These are phyloP conservation scores for Masticophis lateralis DNA, from an alignment of 2,797 vertebrate genomes.

Conservation along the genomic window DNA sequence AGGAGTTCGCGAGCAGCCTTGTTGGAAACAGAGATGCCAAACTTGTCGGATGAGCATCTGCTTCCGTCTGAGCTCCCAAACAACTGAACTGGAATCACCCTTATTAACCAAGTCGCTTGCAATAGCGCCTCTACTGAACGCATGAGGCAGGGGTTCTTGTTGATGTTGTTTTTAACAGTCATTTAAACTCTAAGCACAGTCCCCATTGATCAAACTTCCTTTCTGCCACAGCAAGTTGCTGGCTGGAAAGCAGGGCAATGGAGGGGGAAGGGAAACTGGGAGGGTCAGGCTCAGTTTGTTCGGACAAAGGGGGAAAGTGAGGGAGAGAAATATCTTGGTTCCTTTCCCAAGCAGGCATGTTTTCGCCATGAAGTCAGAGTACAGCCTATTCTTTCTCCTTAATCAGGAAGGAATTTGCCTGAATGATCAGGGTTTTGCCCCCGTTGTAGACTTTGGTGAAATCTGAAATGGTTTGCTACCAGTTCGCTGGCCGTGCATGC, in stretches of 20 bases:
- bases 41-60: neutral
- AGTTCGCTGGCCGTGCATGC: too few species aligned
- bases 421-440: neutral
- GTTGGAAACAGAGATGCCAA: neutral
- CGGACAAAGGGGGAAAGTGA: rapidly evolving
- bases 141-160: rapidly evolving
- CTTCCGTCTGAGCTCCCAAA: constrained; percentile 7
- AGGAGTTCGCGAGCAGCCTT: neutral
- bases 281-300: constrained; percentile 8
- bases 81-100: constrained; percentile 60
- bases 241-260: neutral
- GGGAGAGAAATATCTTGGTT: rapidly evolving
- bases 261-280: neutral
- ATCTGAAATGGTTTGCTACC: too few species aligned
- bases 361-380: constrained; percentile 7
- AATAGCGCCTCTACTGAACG: constrained; percentile 44
- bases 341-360: neutral
- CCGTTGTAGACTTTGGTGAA: neutral
- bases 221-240: constrained; percentile 44
- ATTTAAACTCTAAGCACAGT: constrained; percentile 1
- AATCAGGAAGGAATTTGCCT: neutral
- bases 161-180: constrained; percentile 20
- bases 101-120: constrained; percentile 44
- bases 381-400: neutral
- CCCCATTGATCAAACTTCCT: neutral